These are phyloP conservation scores for Taxidea taxus DNA, from an alignment of 2,113 vertebrate species.

Conservation along the genomic window DNA sequence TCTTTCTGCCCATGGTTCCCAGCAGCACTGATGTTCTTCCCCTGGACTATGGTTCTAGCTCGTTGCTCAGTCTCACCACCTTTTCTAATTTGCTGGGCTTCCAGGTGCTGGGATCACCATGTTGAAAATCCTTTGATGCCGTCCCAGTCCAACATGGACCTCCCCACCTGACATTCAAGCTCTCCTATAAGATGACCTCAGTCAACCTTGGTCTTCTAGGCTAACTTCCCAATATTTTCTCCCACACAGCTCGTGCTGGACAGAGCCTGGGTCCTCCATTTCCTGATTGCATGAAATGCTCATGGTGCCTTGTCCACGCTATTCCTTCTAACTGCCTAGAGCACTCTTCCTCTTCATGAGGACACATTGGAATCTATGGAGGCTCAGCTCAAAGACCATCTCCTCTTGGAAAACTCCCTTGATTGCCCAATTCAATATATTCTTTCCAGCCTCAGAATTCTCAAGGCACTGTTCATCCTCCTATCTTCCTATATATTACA, in stretches of 20 bases:
- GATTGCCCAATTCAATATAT: not conserved
- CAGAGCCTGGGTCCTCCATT: not conserved
- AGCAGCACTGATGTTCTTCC: no score
- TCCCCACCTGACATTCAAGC: not conserved
- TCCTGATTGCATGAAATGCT: not conserved
- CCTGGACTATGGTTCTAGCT: not conserved
- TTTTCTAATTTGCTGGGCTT: not conserved
- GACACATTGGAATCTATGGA: not conserved
- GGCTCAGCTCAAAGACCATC: not conserved
- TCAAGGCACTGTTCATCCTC: no score
- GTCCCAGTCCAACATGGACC: not conserved
- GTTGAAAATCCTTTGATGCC: not conserved
- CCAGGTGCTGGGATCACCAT: not conserved
- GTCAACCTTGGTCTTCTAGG: not conserved
- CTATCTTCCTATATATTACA: not conserved
- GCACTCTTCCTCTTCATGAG: not conserved
- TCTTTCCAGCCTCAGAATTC: not conserved
- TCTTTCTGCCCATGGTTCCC: not conserved
- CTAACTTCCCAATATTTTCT: not conserved
- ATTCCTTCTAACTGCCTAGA: not conserved
- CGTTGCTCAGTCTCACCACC: not conserved
- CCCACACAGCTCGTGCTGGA: not conserved
- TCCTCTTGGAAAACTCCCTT: not conserved
- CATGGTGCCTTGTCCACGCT: rapidly evolving
- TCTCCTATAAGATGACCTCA: not conserved